Evolutionary conservation across 2,113 vertebrate genomes (phyloP).

Genomic region (Mugil cephalus): DNA sequence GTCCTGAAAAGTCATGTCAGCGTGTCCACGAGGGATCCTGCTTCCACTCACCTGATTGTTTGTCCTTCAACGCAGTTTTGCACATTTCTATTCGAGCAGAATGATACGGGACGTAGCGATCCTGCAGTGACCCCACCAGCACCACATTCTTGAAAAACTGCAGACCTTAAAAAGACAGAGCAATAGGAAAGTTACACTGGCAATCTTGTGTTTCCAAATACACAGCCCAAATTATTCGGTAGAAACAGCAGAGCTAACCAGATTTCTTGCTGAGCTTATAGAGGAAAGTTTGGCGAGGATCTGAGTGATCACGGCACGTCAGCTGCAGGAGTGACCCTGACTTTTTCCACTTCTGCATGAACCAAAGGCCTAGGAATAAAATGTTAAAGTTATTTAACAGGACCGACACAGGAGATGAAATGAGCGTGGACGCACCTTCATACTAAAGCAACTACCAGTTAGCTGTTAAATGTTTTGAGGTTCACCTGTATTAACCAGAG

Average conservation of each 20-base stretch:
- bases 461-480: background rate
- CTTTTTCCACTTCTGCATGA: constrained; percentile 99
- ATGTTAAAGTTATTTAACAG: background rate
- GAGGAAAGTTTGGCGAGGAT: constrained; percentile 97
- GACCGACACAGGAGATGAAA: background rate
- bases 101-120: constrained; percentile 98
- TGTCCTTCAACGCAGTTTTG: constrained; percentile 99
- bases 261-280: constrained; percentile 99
- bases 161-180: constrained; percentile 85
- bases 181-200: background rate
- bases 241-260: constrained; percentile 81
- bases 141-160: constrained; percentile 98
- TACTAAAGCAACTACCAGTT: background rate
- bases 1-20: background rate
- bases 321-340: constrained; percentile 95
- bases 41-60: constrained; percentile 91
- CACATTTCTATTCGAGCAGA: constrained; percentile 99
- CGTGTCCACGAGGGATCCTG: background rate
- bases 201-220: background rate
- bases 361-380: constrained; percentile 91
- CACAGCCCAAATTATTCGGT: background rate
- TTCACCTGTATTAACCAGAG: constrained; percentile 97
- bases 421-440: too few relatives aligned
- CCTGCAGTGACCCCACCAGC: constrained; percentile 96
- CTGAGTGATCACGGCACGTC: constrained; percentile 97